Conservation (phyloP, 2,113 vertebrate genomes). For the Phyllopteryx taeniolatus region DNA sequence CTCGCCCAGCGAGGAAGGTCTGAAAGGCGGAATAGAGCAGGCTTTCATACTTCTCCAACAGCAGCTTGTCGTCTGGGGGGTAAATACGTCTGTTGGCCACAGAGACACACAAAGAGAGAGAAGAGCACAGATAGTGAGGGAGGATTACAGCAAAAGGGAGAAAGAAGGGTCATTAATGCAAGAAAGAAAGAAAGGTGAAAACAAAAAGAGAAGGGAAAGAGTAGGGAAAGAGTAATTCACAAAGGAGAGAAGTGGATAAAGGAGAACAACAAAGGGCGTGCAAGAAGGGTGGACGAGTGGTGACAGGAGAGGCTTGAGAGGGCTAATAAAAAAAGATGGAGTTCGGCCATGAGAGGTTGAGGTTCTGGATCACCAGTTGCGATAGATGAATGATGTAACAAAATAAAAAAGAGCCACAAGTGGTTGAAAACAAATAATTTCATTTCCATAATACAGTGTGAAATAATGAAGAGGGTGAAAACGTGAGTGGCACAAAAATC, state of each 20-base stretch:
- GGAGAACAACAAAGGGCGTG: slow-evolving; percentile 10
- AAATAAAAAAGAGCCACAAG: slow-evolving; percentile 21
- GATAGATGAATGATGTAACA: slow-evolving; percentile 15
- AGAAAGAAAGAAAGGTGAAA: slow-evolving; percentile 16
- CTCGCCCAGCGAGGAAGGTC: slow-evolving; percentile 96
- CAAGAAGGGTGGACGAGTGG: slow-evolving; percentile 7
- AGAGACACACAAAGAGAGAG: slow-evolving; percentile 47
- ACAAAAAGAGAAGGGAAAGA: slow-evolving; percentile 10
- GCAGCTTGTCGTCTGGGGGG: slow-evolving; percentile 95
- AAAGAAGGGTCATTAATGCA: slow-evolving; percentile 28
- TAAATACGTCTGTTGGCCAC: slow-evolving; percentile 88
- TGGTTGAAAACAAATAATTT: not conserved
- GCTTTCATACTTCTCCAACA: slow-evolving; percentile 96
- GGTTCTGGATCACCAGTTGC: slow-evolving; percentile 25
- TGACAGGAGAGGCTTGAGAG: slow-evolving; percentile 15
- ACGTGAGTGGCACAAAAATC: slow-evolving; percentile 19
- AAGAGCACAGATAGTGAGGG: slow-evolving; percentile 44
- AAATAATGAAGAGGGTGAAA: slow-evolving; percentile 7
- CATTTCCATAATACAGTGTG: slow-evolving; percentile 14
- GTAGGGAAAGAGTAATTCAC: slow-evolving; percentile 4
- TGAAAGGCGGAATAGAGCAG: slow-evolving; percentile 93
- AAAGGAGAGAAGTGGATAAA: not conserved
- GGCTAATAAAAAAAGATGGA: not conserved
- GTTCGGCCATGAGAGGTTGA: not conserved
- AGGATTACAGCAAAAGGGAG: slow-evolving; percentile 26